Evolutionary conservation across 92 coral and sea anemone genomes (phyloP).

Genomic region (Anthopleura xanthogrammica): DNA sequence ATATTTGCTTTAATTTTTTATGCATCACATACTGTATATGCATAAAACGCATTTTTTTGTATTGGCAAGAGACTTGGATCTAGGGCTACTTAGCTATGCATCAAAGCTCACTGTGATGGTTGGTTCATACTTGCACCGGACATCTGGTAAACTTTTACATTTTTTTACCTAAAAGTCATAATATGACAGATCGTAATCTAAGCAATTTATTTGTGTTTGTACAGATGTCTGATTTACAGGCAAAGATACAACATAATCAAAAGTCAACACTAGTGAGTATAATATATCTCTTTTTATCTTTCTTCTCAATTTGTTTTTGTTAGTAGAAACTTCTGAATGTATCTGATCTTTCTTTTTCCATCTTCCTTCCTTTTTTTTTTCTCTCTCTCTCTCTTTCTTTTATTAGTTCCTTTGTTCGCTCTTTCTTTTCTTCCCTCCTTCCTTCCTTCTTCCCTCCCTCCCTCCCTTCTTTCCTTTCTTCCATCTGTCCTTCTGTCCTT

Average conservation of each 20-base stretch:
- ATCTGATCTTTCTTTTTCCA: no score
- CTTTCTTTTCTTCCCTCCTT: background rate
- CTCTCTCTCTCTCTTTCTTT: background rate
- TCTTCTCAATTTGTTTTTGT: background rate
- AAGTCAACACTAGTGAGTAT: slow-evolving; percentile 26
- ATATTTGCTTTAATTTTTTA: no score
- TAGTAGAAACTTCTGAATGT: no score
- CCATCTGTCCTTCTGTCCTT: no score
- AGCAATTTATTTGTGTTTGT: background rate
- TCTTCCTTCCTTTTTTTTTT: background rate
- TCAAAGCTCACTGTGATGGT: no score
- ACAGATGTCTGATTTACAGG: slow-evolving; percentile 30
- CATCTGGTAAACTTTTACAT: no score
- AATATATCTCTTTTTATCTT: background rate
- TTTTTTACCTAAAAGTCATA: background rate
- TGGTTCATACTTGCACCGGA: no score
- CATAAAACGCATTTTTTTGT: no score
- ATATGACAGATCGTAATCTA: background rate
- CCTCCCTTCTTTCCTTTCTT: no score
- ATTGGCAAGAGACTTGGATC: no score
- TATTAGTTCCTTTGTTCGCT: background rate
- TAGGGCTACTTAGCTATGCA: no score
- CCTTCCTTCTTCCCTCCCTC: background rate
- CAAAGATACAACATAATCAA: slow-evolving; percentile 29
- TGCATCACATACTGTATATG: no score